Percentiles rank a stretch among this genome's conserved stretches.
Evolutionary conservation across 2,797 vertebrate species (phyloP).

Genomic region (Bryconaethiops microstoma): DNA sequence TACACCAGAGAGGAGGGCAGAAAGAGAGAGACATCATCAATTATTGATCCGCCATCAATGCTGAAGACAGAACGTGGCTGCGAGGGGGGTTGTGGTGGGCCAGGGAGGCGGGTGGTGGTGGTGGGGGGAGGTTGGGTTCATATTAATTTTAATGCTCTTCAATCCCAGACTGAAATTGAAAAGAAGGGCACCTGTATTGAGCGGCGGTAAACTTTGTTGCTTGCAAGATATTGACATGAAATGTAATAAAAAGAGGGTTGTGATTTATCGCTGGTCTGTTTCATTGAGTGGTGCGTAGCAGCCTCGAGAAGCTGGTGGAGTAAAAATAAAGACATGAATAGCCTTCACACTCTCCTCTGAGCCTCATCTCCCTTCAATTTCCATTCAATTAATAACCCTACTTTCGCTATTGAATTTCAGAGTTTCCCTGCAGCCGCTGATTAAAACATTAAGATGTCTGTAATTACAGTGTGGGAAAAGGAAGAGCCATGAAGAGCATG

Average conservation of each 20-base stretch:
- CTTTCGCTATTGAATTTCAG: constrained; percentile 25
- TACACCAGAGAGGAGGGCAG: constrained; percentile 47
- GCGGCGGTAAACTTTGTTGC: constrained; percentile 57
- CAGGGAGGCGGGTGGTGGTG: neutral
- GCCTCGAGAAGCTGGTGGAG: constrained; percentile 2
- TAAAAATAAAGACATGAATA: constrained; percentile 45
- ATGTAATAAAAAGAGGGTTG: constrained; percentile 61
- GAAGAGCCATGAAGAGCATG: neutral
- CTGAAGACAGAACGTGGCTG: constrained; percentile 54
- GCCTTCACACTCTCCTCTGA: constrained; percentile 29
- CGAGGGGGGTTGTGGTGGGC: constrained; percentile 1
- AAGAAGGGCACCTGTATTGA: constrained; percentile 59
- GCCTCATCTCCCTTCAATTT: constrained; percentile 23
- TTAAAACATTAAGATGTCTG: constrained; percentile 33
- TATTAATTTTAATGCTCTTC: constrained; percentile 64
- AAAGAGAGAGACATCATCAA: constrained; percentile 60
- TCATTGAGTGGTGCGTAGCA: constrained; percentile 40
- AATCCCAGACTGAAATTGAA: constrained; percentile 56
- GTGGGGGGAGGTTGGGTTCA: neutral
- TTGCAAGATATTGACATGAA: constrained; percentile 62
- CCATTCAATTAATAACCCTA: constrained; percentile 46
- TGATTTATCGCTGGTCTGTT: constrained; percentile 58
- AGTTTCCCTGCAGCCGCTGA: constrained; percentile 23
- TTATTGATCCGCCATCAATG: constrained; percentile 62
- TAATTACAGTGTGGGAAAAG: constrained; percentile 18